Evolutionary conservation across 2,888 invertebrate genomes (phyloP).

Genomic region (Formica aserva): DNA sequence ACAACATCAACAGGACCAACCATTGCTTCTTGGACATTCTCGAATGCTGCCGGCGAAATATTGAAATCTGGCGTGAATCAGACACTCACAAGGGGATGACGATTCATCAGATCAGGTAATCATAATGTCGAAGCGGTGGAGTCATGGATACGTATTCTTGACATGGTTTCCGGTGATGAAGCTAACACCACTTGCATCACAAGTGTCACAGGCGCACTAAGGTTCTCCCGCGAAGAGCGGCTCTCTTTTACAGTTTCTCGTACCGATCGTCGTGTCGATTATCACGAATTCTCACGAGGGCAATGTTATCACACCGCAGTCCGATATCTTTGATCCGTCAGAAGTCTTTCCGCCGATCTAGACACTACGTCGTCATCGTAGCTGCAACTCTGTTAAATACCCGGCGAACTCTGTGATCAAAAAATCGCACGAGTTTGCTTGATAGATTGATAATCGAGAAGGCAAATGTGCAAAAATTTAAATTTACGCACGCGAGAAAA

Average conservation of each 20-base stretch:
- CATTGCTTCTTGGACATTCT: slow-evolving; percentile 93
- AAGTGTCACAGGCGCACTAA: slow-evolving; percentile 58
- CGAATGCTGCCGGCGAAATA: background rate
- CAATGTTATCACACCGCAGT: slow-evolving; percentile 63
- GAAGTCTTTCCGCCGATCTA: slow-evolving; percentile 53
- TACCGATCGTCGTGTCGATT: slow-evolving; percentile 41
- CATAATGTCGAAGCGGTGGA: background rate
- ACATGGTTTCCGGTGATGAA: slow-evolving; percentile 21
- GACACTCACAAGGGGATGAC: background rate
- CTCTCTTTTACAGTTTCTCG: slow-evolving; percentile 57
- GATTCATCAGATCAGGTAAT: background rate
- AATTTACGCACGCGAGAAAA: background rate
- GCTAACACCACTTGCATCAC: background rate
- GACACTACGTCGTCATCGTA: slow-evolving; percentile 16
- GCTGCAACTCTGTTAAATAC: background rate
- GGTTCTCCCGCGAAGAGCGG: slow-evolving; percentile 14
- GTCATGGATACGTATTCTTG: slow-evolving; percentile 5
- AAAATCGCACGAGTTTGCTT: background rate
- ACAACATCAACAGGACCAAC: slow-evolving; percentile 91
- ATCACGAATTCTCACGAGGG: slow-evolving; percentile 26
- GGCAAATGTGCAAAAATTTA: background rate
- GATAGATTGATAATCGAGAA: background rate
- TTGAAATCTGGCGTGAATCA: background rate
- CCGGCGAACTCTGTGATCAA: slow-evolving; percentile 4
- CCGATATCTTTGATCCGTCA: slow-evolving; percentile 58